These are phyloP conservation scores for Piezodorus guildinii DNA, from an alignment of 1,140 invertebrate genomes.

Conservation along the genomic window DNA sequence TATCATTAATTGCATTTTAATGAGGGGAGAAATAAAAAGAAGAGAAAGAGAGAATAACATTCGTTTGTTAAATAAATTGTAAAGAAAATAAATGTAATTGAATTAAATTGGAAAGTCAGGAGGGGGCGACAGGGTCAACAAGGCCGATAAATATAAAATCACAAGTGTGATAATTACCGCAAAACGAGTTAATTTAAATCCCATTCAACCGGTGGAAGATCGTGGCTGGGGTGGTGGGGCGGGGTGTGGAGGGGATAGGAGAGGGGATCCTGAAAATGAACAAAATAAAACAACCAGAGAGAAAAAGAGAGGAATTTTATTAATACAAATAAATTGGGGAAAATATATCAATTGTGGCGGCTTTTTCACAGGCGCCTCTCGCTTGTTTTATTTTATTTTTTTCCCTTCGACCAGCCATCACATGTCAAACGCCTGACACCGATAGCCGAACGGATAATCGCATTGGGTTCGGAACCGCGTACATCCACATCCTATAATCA, in stretches of 20 bases:
- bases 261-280: not conserved
- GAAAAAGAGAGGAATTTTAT: constrained; percentile 9
- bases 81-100: not conserved
- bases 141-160: constrained; percentile 11
- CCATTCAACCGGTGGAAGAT: constrained; percentile 1
- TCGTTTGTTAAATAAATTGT: no score
- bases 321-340: constrained; percentile 7
- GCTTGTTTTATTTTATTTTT: not conserved
- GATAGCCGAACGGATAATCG: constrained; percentile 1
- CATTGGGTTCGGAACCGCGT: not conserved
- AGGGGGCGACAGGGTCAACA: constrained; percentile 1
- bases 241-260: not conserved
- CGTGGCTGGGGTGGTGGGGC: not conserved
- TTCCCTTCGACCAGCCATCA: not conserved
- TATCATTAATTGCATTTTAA: no score
- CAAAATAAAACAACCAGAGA: not conserved
- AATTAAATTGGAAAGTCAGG: not conserved
- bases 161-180: constrained; percentile 14
- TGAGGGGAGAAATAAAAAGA: no score
- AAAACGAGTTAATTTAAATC: constrained; percentile 16
- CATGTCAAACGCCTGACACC: not conserved
- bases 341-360: not conserved
- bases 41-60: no score
- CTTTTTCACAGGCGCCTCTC: no score
- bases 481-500: not conserved